phyloP scores from a whole-genome alignment of 2,113 vertebrate genomes.

The Syrrhaptes paradoxus region DNA sequence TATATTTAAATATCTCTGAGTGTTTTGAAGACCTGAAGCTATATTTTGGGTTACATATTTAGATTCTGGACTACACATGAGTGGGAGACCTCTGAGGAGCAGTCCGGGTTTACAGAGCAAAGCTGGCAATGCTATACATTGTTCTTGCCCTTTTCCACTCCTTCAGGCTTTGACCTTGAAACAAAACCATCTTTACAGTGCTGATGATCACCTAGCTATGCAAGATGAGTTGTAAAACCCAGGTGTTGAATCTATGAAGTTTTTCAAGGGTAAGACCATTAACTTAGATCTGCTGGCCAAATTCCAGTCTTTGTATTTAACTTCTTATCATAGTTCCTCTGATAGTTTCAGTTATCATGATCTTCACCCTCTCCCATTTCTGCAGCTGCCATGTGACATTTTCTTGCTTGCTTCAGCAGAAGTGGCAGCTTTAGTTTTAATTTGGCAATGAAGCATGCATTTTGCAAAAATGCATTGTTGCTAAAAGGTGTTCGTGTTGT shows the following conservation, averaged over 20 bases:
- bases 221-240: neutral
- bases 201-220: neutral
- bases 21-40: neutral
- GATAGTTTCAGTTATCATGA: neutral
- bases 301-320: neutral
- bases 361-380: neutral
- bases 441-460: neutral
- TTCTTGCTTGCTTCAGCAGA: neutral
- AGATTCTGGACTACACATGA: neutral
- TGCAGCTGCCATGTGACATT: neutral
- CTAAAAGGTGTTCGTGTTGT: neutral
- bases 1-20: neutral
- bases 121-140: neutral
- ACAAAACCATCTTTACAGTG: neutral
- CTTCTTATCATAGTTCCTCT: neutral
- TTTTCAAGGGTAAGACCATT: neutral
- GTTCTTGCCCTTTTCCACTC: neutral
- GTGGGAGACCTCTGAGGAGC: neutral
- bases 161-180: neutral
- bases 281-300: neutral
- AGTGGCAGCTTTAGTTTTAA: neutral
- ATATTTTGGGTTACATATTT: neutral
- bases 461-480: neutral
- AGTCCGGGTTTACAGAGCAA: neutral
- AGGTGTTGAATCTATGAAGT: neutral